phyloP scores from a whole-genome alignment of 2,888 invertebrate species.

The Phragmatobia fuliginosa region DNA sequence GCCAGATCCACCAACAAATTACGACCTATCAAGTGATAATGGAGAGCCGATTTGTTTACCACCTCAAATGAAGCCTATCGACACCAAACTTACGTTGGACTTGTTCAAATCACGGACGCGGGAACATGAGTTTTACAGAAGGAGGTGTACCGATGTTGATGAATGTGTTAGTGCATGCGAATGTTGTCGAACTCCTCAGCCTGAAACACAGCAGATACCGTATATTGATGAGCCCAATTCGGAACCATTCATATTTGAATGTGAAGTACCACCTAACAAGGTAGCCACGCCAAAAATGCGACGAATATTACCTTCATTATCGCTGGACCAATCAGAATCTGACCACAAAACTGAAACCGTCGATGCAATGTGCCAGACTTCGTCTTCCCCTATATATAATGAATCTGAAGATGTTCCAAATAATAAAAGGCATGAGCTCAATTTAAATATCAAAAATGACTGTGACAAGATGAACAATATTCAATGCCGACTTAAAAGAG shows the following conservation, averaged over 20 bases:
- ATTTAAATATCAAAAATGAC: slow-evolving; percentile 67
- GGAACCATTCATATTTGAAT: slow-evolving; percentile 81
- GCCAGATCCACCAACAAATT: slow-evolving; percentile 64
- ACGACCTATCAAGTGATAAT: slow-evolving; percentile 71
- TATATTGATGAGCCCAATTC: slow-evolving; percentile 81
- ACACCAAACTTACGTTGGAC: slow-evolving; percentile 75
- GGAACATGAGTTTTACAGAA: slow-evolving; percentile 61
- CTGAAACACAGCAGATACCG: slow-evolving; percentile 77
- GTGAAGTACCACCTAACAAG: slow-evolving; percentile 64
- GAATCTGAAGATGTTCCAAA: slow-evolving; percentile 47
- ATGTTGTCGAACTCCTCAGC: slow-evolving; percentile 81
- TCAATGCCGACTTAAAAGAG: slow-evolving; percentile 71
- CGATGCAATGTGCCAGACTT: slow-evolving; percentile 79
- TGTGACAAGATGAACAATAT: slow-evolving; percentile 65
- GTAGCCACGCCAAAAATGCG: slow-evolving; percentile 77
- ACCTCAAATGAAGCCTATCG: slow-evolving; percentile 78
- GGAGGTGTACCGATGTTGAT: slow-evolving; percentile 73
- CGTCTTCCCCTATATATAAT: slow-evolving; percentile 62
- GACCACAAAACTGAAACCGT: slow-evolving; percentile 67
- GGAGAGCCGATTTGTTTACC: slow-evolving; percentile 70
- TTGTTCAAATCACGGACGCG: slow-evolving; percentile 65
- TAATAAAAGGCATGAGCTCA: slow-evolving; percentile 65
- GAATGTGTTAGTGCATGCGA: slow-evolving; percentile 82
- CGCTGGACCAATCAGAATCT: slow-evolving; percentile 73
- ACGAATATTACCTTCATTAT: slow-evolving; percentile 78